phyloP scores from a whole-genome alignment of 2,113 vertebrate genomes.

The Chaenogobius annularis region DNA sequence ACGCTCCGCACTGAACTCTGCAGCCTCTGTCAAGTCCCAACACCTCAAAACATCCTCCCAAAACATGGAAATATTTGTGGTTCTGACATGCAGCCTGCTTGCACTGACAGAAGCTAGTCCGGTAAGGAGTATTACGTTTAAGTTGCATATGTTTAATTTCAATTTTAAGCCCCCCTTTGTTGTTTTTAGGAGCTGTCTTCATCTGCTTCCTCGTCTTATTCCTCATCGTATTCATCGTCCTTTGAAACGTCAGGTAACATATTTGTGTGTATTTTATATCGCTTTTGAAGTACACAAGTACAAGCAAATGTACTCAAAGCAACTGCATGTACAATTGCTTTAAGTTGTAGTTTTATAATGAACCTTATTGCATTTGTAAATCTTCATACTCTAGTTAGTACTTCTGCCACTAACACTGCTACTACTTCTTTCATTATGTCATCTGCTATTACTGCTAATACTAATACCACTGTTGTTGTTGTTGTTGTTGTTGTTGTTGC shows the following conservation, averaged over 20 bases:
- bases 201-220: not conserved
- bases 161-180: not conserved
- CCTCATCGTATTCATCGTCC: not conserved
- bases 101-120: slow-evolving; percentile 9
- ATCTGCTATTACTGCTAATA: too few species aligned
- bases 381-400: not conserved
- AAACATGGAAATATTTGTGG: not conserved
- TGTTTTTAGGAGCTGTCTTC: slow-evolving; percentile 27
- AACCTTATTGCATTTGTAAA: not conserved
- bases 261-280: not conserved
- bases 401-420: not conserved
- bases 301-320: not conserved
- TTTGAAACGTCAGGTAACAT: slow-evolving; percentile 43
- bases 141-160: rapidly evolving
- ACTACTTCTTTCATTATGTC: too few species aligned
- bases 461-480: too few species aligned
- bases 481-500: too few species aligned
- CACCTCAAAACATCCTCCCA: not conserved
- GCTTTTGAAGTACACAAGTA: not conserved
- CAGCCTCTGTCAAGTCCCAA: slow-evolving; percentile 13
- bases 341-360: not conserved
- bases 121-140: slow-evolving; percentile 22
- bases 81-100: slow-evolving; percentile 17
- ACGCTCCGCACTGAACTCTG: not conserved
- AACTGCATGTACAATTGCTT: not conserved